A percentile compares a stretch with the other conserved stretches of the same genome.
Conservation (phyloP, 2,888 invertebrate species). For the Megalurothrips usitatus region DNA sequence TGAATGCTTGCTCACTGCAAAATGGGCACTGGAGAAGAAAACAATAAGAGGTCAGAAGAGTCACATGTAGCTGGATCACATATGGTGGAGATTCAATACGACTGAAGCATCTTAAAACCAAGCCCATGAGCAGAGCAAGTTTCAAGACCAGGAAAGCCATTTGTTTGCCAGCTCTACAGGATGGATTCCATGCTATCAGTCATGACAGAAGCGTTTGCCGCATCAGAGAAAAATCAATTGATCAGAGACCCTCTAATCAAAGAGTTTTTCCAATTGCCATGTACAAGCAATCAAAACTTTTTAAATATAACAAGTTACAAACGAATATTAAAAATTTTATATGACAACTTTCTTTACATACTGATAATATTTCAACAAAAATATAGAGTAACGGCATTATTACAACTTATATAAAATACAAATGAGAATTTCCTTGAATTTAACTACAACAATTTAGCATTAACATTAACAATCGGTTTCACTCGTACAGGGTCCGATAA, state of each 20-base stretch:
- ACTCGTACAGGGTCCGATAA: neutral
- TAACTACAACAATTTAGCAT: neutral
- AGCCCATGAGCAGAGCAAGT: neutral
- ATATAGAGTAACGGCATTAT: neutral
- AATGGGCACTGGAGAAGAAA: neutral
- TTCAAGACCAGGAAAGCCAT: neutral
- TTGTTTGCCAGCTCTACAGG: neutral
- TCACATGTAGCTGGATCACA: neutral
- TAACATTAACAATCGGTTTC: neutral
- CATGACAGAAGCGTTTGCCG: neutral
- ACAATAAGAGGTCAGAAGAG: neutral
- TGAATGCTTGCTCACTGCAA: neutral
- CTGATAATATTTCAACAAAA: neutral
- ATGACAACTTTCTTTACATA: neutral
- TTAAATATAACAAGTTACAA: neutral
- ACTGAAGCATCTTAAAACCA: neutral
- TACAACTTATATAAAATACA: conserved; percentile 17
- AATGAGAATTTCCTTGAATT: neutral
- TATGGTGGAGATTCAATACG: neutral
- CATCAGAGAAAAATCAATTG: neutral
- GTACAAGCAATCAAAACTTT: neutral
- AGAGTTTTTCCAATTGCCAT: neutral
- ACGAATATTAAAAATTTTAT: neutral
- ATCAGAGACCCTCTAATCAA: neutral
- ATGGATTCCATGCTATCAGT: neutral